These are phyloP conservation scores for Holothuria glaberrima DNA, from an alignment of 35 echinoderm and acorn worm species.

Conservation along the genomic window DNA sequence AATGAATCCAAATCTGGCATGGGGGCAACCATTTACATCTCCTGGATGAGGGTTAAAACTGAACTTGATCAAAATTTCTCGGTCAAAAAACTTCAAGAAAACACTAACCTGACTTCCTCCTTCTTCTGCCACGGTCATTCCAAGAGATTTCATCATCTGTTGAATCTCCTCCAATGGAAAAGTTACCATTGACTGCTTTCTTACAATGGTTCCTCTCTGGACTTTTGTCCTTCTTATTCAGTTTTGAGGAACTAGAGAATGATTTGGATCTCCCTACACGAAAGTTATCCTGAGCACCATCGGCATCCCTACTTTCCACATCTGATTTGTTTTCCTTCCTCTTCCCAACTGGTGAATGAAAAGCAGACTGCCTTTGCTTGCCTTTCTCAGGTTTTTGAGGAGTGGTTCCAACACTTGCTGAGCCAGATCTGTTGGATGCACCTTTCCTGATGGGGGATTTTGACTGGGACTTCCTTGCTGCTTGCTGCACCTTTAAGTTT, in stretches of 20 bases:
- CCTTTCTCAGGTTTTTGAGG: conserved; percentile 44
- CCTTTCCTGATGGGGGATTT: conserved; percentile 8
- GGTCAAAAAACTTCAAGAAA: no score
- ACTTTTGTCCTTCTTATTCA: background rate
- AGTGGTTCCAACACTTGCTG: conserved; percentile 41
- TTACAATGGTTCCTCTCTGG: conserved; percentile 35
- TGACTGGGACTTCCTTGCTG: conserved; percentile 36
- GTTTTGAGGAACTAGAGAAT: conserved; percentile 5
- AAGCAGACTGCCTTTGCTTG: conserved; percentile 38
- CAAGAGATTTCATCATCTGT: conserved; percentile 55
- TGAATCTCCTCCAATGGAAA: conserved; percentile 30
- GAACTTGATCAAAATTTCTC: no score
- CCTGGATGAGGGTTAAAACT: no score
- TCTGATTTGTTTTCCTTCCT: conserved; percentile 21
- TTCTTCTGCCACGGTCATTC: conserved; percentile 57
- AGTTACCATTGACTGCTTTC: conserved; percentile 28
- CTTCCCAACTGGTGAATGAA: conserved; percentile 24
- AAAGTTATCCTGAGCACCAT: background rate
- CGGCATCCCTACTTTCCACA: conserved; percentile 10
- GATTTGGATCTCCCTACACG: conserved; percentile 15
- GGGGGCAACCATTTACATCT: no score
- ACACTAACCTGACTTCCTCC: conserved; percentile 60
- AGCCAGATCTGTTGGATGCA: background rate
- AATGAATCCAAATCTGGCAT: no score
- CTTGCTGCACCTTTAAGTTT: background rate